Base-by-base conservation (phyloP, 2,113 vertebrate genomes). In the Apodemus sylvaticus region DNA sequence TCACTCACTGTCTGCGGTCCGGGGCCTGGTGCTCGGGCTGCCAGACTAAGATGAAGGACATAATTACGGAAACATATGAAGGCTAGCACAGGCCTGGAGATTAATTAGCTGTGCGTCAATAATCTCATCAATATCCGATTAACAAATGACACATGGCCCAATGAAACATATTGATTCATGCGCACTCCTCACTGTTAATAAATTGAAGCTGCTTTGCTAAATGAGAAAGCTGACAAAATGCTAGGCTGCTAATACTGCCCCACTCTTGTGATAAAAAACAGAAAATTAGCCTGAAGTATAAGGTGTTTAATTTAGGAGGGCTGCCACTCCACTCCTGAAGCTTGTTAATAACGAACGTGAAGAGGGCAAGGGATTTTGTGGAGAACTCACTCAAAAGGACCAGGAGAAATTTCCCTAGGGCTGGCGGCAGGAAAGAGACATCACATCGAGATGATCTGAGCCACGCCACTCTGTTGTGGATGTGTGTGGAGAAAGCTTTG, bases 101-200 rank as follows among this genome's bases (percentile, higher is more conserved):
- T 99, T 99, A 99, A 99, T 99, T 99, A 99, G 99, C 98, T 98
- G 98, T n/a, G 97, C 99, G 99, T 99, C 99, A 99, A 99, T 99
- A 99, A 98, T 99, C 99, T 99, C 99, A 99, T 99, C 99, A 99
- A 99, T 99, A 99, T 99, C 99, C 99, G 99, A 99, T 99, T 99
- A 99, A 99, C 99, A 99, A 99, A 99, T 99, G 99, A 99, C 99
- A 99, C 99, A 99, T 99, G 99, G 99, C 99, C 99, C 99, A 99
- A 99, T 99, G 99, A 99, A 99, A 99, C 98, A 98, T 99, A 99
- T 99, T 99, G 99, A 99, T 99, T 99, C 98, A 99, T 99, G 99
- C 98, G 98, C 98, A 98, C 98, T 99, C 98, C 98, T 99, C 98
- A 97, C 98, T 98, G 99, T 99, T 99, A 99, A 99, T 99, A 99